Conservation (phyloP, 2,113 vertebrate species). For the Halichoeres trimaculatus region DNA sequence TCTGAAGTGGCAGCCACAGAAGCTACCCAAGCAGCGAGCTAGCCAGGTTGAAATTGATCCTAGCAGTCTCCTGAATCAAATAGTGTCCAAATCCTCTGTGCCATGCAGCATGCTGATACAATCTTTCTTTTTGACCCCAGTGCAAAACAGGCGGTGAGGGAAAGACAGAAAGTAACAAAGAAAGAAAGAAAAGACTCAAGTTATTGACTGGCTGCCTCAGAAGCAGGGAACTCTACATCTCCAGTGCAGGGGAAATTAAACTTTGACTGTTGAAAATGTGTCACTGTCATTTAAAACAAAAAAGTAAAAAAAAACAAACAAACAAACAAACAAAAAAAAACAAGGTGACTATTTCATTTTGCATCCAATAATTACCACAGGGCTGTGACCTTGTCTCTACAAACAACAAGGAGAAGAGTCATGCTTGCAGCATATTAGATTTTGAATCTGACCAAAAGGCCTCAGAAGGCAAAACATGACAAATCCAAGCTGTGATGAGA, state of each 20-base stretch:
- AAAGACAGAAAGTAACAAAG: slow-evolving; percentile 17
- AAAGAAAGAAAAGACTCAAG: slow-evolving; percentile 14
- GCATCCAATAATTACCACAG: slow-evolving; percentile 2
- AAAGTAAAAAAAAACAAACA: neutral
- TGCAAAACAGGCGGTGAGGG: slow-evolving; percentile 28
- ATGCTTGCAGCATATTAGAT: neutral
- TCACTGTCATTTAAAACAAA: neutral
- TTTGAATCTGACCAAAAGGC: slow-evolving; percentile 21
- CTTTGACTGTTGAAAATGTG: neutral
- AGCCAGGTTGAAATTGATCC: slow-evolving; percentile 78
- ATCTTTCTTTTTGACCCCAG: slow-evolving; percentile 68
- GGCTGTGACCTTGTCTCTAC: too few species aligned
- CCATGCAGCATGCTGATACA: slow-evolving; percentile 66
- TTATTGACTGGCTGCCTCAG: neutral
- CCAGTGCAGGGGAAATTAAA: neutral
- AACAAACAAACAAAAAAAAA: neutral
- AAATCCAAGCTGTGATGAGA: slow-evolving; percentile 20
- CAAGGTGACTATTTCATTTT: neutral
- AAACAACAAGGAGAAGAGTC: neutral
- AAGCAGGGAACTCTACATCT: neutral
- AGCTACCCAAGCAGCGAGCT: slow-evolving; percentile 68
- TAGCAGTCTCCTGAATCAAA: slow-evolving; percentile 69
- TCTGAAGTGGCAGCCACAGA: slow-evolving; percentile 66
- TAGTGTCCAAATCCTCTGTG: slow-evolving; percentile 73
- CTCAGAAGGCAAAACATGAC: slow-evolving; percentile 30